These are phyloP conservation scores for Calidris pugnax DNA, from an alignment of 2,113 vertebrate genomes.

Conservation along the genomic window DNA sequence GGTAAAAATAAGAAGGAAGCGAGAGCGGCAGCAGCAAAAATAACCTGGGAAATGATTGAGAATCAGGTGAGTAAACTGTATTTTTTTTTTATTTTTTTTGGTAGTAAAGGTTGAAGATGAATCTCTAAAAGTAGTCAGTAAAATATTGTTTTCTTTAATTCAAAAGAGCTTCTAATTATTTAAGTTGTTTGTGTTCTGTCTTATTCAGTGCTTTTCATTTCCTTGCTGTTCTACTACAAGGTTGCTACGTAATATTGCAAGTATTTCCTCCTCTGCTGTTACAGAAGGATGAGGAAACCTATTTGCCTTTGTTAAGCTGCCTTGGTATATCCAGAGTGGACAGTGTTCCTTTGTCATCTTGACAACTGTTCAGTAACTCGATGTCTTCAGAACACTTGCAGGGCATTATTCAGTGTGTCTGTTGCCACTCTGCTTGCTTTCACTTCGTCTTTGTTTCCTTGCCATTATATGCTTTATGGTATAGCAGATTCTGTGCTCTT, in stretches of 20 bases:
- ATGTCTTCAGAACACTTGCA: background rate
- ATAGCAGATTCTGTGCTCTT: background rate
- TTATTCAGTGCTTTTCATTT: background rate
- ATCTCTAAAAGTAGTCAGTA: background rate
- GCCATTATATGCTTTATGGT: background rate
- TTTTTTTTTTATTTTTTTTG: background rate
- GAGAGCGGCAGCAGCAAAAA: slow-evolving; percentile 62
- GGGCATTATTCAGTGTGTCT: background rate
- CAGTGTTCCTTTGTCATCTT: background rate
- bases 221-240: background rate
- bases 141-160: background rate
- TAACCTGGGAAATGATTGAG: slow-evolving; percentile 1
- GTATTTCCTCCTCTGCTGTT: background rate
- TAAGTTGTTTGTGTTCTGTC: background rate
- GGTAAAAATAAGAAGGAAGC: slow-evolving; percentile 72
- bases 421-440: background rate
- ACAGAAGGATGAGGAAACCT: background rate
- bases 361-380: background rate
- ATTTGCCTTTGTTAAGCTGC: background rate
- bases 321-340: background rate
- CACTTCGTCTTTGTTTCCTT: background rate
- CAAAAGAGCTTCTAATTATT: background rate
- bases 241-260: background rate
- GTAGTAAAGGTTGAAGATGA: background rate
- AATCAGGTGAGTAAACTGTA: slow-evolving; percentile 10